These are phyloP conservation scores for Hylaeus volcanicus DNA, from an alignment of 1,140 invertebrate species.

Conservation along the genomic window DNA sequence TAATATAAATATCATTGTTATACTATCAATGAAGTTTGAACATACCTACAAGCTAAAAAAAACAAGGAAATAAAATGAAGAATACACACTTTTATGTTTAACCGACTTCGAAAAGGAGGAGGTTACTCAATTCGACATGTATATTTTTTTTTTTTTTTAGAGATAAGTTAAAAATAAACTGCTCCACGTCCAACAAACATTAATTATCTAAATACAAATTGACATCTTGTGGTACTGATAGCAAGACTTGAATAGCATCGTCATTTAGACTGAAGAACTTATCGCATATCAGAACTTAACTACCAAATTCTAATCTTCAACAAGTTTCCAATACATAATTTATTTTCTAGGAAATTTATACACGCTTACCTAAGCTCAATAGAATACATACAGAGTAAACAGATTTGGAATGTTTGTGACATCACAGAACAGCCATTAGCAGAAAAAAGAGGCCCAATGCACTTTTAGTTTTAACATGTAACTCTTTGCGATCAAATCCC, in stretches of 20 bases:
- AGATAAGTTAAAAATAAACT: conserved; percentile 59
- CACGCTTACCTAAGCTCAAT: conserved; percentile 45
- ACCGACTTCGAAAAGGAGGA: no score
- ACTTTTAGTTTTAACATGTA: conserved; percentile 5
- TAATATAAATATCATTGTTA: neutral
- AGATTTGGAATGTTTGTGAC: conserved; percentile 58
- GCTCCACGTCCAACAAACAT: conserved; percentile 50
- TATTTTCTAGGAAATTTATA: conserved; percentile 55
- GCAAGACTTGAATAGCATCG: neutral
- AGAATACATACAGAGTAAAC: conserved; percentile 44
- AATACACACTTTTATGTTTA: conserved; percentile 59
- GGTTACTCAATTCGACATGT: no score
- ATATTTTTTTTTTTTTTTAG: conserved; percentile 43
- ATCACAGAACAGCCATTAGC: conserved; percentile 42
- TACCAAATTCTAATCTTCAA: conserved; percentile 35
- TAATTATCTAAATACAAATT: conserved; percentile 54
- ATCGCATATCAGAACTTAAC: conserved; percentile 23
- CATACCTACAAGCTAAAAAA: conserved; percentile 2
- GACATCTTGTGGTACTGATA: conserved; percentile 27
- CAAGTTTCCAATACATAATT: conserved; percentile 45
- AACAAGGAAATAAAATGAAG: conserved; percentile 42
- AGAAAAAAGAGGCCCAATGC: conserved; percentile 4
- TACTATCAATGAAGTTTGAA: neutral
- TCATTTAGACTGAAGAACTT: conserved; percentile 4
- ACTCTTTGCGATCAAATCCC: no score